Evolutionary conservation across 2,797 vertebrate species (phyloP), one percentile per base, ranked within the genome.

Genomic region (Caiman crocodilus): DNA sequence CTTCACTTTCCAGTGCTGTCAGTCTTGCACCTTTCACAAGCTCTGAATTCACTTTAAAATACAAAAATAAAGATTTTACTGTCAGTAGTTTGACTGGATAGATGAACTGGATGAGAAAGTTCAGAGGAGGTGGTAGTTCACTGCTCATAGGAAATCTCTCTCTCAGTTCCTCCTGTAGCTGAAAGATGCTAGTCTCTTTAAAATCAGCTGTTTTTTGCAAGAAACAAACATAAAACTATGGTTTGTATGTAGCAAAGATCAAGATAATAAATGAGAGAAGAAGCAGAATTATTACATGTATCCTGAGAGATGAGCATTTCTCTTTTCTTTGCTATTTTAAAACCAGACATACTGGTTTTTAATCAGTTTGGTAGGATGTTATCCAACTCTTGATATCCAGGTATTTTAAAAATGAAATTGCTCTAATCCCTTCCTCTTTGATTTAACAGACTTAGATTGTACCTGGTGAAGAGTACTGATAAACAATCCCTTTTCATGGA

Each of bases 31-130:
- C 28, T 86, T 89, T 82, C 74, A 35, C 30, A 59, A 71, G 35
- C 4, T 87, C 88, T 83, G 30, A 85, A 69, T 76, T 65, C 11
- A 55, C 18, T 87, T 92, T 74, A 87, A 88, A 90, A 83, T 14
- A 79, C 6, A 87, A 79, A 95, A 93, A 92, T 69, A 91, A 86
- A 92, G 28, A 92, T 85, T 95, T 90, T 35, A 67, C 50, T 94
- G 78, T 89, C 89, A 87, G 9, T 71, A 5, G 67, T 89, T 94
- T 93, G 63, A 85, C 76, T 73, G 89, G 73, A 76, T 55, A 92
- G 76, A 64, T 80, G 0, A 93, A 79, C n/a, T 84, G 75, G 84
- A 23, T 58, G 87, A 89, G 79, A 94, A 23, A 82, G 84, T 92
- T 84, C 80, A 84, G 73, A 84, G 11, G 32, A 2, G 11, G 74